A percentile compares a stretch with the other conserved stretches of the same genome.
These are phyloP conservation scores for Nycticryphes semicollaris DNA, from an alignment of 2,113 vertebrate genomes.

Conservation along the genomic window DNA sequence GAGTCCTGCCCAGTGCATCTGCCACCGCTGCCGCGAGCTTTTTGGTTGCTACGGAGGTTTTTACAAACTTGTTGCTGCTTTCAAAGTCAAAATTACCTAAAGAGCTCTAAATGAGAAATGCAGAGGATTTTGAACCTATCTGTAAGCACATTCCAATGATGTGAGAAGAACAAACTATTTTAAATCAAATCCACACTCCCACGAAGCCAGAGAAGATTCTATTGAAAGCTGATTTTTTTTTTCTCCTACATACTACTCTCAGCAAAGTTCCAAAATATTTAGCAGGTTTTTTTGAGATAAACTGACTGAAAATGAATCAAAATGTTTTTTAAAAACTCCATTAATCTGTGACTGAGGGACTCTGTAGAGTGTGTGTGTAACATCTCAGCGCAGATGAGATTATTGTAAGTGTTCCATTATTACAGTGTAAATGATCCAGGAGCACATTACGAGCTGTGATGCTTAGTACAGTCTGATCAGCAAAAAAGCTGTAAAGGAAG, in stretches of 20 bases:
- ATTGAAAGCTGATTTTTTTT: not conserved
- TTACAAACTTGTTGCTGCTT: not conserved
- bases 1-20: not conserved
- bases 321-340: not conserved
- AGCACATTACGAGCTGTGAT: accelerated
- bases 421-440: not conserved
- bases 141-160: not conserved
- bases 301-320: not conserved
- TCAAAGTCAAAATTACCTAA: not conserved
- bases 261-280: not conserved
- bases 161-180: not conserved
- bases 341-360: not conserved
- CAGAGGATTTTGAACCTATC: not conserved
- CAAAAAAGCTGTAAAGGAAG: not conserved
- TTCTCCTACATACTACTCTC: not conserved
- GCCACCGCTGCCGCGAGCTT: not conserved
- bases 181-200: not conserved
- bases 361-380: not conserved
- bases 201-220: not conserved
- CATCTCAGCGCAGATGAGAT: not conserved
- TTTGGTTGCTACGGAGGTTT: not conserved
- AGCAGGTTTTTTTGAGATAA: not conserved
- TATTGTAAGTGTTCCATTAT: not conserved
- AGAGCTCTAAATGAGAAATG: not conserved
- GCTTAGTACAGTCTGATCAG: not conserved